Evolutionary conservation across 53 echinoderm and acorn worm genomes (phyloP), one percentile per base, ranked within the genome.

Genomic region (Patiria pectinifera): DNA sequence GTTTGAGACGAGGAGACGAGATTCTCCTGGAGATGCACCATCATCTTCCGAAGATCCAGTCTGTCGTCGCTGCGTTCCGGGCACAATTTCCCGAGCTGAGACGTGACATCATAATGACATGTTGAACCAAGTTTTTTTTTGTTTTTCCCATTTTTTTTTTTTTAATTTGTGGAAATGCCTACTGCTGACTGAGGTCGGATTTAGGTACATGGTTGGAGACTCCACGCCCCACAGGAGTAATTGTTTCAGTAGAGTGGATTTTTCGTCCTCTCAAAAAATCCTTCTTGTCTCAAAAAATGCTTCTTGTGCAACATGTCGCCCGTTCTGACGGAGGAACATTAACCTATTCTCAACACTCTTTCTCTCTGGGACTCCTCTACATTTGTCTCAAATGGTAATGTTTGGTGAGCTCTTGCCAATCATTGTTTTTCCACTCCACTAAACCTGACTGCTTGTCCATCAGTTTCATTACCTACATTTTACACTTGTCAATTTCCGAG

Each of bases 71-170:
- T 48, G 23, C 10, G n/a, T 62, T 44, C 11, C 24, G 80, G 90
- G 80, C 45, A 45, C 62, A 60, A 62, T 69, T 48, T 11, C 58
- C 47, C 5, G 63, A 81, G 47, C 81, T 69, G 81, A 78, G 45
- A 48, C 69, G 22, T 70, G 71, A 90, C 81, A 90, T 80, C 25
- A 90, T 66, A 69, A 78, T 77, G 79, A 79, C 78, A 79, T 22
- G 58, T 25, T 76, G 75, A 11, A 18, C 62, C 21, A 49, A 7
- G 13, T 21, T 35, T 16, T 0, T 16, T 62, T 60, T 79, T 74
- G 10, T n/a, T 74, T 74, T 23, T 22, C 24, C 21, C 22, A 18
- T 74, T 24, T 24, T 74, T 74, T 74, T 74, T 74, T 10, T 74
- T 70, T 21, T 74, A 9, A 23, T 23, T 74, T n/a, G 74, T 4